Evolutionary conservation across 2,797 vertebrate species (phyloP), one percentile per base, ranked within the genome.

Genomic region (Ficedula albicollis): DNA sequence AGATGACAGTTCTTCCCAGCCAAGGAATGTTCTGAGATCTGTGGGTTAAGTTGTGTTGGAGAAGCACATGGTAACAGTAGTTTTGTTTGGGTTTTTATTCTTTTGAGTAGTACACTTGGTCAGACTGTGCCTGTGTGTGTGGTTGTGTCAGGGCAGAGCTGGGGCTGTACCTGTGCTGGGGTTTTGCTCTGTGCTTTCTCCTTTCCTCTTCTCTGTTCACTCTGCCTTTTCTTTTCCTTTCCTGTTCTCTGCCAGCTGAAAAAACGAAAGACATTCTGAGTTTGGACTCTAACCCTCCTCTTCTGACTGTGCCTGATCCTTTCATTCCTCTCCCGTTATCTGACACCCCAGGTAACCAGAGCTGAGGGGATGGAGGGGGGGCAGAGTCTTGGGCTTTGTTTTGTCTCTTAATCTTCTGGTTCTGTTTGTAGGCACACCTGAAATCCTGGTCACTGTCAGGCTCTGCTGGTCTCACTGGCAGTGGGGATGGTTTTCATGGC

Each of bases 221-320:
- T 90, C 46, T 94, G 62, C 26, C 41, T 83, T 62, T 85, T 32
- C 68, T 83, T 62, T 85, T 32, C 64, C 41, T 77, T 80, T 60
- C 55, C 27, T 62, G 34, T 77, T 64, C 52, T 59, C 77, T 95
- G 30, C 94, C 97, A 98, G 98, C 97, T 96, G 98, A 98, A 90
- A 98, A 98, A 97, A 95, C 98, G 51, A 97, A 98, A 98, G 98
- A 98, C 83, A 97, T 98, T 89, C 97, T 98, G 96, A 95, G 97
- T 95, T 83, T 98, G 96, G 98, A 98, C 79, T 87, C 98, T 44
- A 98, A 97, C 96, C 97, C 98, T 70, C 82, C 98, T 13, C 98
- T 99, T 94, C 96, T 99, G 95, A 97, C 94, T n/a, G 98, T 99
- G 78, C 98, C 99, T 70, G 99, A 98, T 96, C 98, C 99, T 96